Evolutionary conservation across 35 echinoderm and acorn worm genomes (phyloP).

Genomic region (Eucidaris tribuloides): DNA sequence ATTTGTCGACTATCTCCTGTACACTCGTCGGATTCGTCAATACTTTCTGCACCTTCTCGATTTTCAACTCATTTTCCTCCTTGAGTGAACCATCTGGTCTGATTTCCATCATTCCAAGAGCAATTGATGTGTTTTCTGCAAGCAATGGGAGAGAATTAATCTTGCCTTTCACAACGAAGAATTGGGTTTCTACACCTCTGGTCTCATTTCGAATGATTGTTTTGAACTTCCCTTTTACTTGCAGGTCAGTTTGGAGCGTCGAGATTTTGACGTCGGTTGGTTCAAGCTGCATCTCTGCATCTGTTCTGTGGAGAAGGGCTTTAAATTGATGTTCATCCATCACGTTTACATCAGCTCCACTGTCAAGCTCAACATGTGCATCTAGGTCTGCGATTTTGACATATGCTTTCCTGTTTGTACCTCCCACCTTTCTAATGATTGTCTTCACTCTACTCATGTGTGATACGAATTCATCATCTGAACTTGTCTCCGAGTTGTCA

Average conservation of each 20-base stretch:
- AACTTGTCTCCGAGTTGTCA: not conserved
- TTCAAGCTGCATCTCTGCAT: not conserved
- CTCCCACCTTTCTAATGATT: not conserved
- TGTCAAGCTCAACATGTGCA: not conserved
- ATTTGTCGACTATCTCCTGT: not conserved
- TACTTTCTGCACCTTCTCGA: not conserved
- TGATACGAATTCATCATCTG: not conserved
- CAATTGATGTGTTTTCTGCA: conserved; percentile 6
- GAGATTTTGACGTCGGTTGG: not conserved
- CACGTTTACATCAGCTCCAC: conserved; percentile 50
- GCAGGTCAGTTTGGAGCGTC: not conserved
- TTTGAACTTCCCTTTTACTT: not conserved
- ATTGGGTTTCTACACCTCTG: conserved; percentile 24
- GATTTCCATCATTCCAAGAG: conserved; percentile 29
- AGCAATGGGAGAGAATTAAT: conserved; percentile 49
- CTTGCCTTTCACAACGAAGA: conserved; percentile 44
- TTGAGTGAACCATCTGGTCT: conserved; percentile 26
- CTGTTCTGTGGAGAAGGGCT: not conserved
- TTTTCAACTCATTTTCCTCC: conserved; percentile 1
- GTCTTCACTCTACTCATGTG: not conserved
- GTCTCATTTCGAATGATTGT: conserved; percentile 58
- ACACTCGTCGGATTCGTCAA: not conserved
- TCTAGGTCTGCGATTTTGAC: not conserved
- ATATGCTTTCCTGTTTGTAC: not conserved
- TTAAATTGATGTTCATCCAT: conserved; percentile 49